These are phyloP conservation scores for Xanthostigma xanthostigma DNA, from an alignment of 2,888 invertebrate species.

Conservation along the genomic window DNA sequence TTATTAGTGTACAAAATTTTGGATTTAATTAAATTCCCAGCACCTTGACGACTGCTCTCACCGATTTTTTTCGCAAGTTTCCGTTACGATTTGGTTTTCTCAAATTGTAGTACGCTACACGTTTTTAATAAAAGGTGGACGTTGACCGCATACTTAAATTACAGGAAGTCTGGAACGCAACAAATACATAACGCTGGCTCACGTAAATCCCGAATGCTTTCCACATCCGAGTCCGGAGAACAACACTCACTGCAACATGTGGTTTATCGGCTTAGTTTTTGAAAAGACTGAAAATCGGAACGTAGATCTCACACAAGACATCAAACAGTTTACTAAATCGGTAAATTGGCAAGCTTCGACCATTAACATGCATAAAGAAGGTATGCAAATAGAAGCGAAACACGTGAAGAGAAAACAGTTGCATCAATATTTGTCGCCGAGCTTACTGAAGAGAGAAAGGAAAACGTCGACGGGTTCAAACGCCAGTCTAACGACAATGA, in stretches of 20 bases:
- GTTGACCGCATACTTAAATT: conserved; percentile 10
- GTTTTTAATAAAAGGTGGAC: no score
- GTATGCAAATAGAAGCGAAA: conserved; percentile 70
- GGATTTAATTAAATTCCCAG: no score
- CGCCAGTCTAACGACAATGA: conserved; percentile 11
- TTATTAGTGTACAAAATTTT: no score
- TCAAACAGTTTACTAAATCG: conserved; percentile 77
- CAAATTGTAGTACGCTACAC: no score
- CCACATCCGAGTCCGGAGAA: conserved; percentile 34
- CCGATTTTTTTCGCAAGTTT: no score
- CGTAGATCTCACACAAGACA: conserved; percentile 86
- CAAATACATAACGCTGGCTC: conserved; percentile 79
- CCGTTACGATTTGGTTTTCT: no score
- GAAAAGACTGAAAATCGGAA: conserved; percentile 77
- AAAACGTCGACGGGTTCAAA: conserved; percentile 33
- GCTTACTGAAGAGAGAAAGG: conserved; percentile 54
- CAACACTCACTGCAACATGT: conserved; percentile 65
- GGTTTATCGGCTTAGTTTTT: conserved; percentile 96
- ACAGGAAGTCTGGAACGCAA: conserved; percentile 78
- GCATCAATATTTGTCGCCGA: conserved; percentile 53
- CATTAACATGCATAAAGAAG: conserved; percentile 53
- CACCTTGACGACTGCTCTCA: no score
- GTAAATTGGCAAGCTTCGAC: conserved; percentile 64
- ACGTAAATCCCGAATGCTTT: conserved; percentile 89
- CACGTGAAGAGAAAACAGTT: conserved; percentile 74